A percentile compares a stretch with the other conserved stretches of the same genome.
phyloP scores from a whole-genome alignment of 1,140 invertebrate species.

The Caligus rogercresseyi region DNA sequence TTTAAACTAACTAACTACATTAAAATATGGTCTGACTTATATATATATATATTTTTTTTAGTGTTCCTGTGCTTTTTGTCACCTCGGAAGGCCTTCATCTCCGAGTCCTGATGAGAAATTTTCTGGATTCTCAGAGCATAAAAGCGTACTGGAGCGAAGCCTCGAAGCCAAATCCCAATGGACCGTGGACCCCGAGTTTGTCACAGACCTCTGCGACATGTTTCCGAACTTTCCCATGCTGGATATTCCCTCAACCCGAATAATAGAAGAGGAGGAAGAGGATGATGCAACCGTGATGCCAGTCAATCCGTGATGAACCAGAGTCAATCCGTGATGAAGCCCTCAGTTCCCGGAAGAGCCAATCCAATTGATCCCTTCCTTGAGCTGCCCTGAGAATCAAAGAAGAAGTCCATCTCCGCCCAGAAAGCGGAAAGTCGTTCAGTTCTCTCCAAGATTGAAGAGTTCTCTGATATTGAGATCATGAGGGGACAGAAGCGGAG shows the following conservation, averaged over 20 bases:
- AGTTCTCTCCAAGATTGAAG: slow-evolving; percentile 7
- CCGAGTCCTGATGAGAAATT: slow-evolving; percentile 4
- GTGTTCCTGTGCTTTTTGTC: slow-evolving; percentile 8
- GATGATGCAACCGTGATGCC: neutral
- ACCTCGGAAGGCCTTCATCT: slow-evolving; percentile 10
- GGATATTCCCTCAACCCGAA: neutral
- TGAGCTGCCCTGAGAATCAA: neutral
- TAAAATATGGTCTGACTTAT: no score
- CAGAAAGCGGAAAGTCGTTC: neutral
- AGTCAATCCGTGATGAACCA: neutral
- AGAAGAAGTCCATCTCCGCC: neutral
- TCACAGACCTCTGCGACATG: slow-evolving; percentile 8
- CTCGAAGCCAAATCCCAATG: slow-evolving; percentile 6
- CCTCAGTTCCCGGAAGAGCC: neutral
- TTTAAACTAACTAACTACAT: no score
- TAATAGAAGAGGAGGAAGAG: neutral
- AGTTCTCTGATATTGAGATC: slow-evolving; percentile 2
- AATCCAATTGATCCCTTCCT: neutral
- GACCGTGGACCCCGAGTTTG: slow-evolving; percentile 13
- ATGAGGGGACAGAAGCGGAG: neutral
- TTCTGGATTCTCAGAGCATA: neutral
- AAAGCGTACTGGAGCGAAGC: neutral
- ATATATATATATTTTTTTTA: neutral
- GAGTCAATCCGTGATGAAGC: neutral
- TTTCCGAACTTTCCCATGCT: neutral